These are phyloP conservation scores for Macropus fuliginosus DNA, from an alignment of 2,797 vertebrate species.

Conservation along the genomic window DNA sequence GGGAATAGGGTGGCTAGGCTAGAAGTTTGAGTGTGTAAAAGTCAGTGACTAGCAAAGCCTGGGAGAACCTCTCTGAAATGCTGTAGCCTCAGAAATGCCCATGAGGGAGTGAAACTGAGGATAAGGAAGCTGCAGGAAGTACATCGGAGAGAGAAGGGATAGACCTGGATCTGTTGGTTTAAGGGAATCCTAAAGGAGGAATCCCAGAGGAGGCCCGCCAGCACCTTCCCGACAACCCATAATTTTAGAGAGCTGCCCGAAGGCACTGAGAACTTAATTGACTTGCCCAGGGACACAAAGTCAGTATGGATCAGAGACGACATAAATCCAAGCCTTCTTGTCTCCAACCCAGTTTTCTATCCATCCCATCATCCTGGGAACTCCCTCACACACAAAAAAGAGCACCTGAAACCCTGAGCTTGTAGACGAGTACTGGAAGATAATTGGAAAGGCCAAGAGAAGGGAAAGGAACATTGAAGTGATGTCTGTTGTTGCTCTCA, in stretches of 20 bases:
- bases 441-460: not conserved
- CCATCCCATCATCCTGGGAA: not conserved
- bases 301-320: not conserved
- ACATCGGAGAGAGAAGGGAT: not conserved
- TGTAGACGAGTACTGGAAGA: not conserved
- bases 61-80: not conserved
- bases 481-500: not conserved
- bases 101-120: not conserved
- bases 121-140: not conserved
- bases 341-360: not conserved
- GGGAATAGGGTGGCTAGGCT: not conserved
- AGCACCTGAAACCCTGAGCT: not conserved
- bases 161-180: not conserved
- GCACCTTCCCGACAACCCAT: not conserved
- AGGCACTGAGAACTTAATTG: not conserved
- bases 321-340: not conserved
- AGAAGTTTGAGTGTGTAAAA: not conserved
- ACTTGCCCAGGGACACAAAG: not conserved
- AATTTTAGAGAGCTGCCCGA: not conserved
- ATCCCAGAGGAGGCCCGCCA: not conserved
- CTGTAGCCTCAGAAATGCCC: not conserved
- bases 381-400: not conserved
- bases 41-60: not conserved
- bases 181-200: not conserved
- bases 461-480: not conserved